phyloP scores from a whole-genome alignment of 1,140 invertebrate genomes.

The Zaprionus camerounensis region DNA sequence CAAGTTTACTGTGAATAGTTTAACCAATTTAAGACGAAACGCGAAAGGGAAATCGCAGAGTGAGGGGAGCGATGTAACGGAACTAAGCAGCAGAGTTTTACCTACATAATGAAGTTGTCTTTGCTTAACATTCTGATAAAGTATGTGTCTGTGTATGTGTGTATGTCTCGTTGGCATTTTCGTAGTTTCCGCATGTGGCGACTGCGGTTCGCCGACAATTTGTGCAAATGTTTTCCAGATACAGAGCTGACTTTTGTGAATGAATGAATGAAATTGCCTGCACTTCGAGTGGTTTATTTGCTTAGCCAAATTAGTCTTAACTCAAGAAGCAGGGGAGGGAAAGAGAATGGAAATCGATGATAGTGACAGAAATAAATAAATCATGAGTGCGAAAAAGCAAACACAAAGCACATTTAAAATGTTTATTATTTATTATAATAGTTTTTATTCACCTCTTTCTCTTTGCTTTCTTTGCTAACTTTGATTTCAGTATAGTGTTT shows the following conservation, averaged over 20 bases:
- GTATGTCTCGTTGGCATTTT: conserved; percentile 34
- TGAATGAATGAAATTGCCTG: conserved; percentile 10
- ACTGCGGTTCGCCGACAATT: conserved; percentile 77
- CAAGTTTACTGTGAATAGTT: conserved; percentile 67
- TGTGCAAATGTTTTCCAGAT: conserved; percentile 73
- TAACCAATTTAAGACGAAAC: conserved; percentile 49
- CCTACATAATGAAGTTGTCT: conserved; percentile 64
- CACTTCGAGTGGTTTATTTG: conserved; percentile 51
- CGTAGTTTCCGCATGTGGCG: conserved; percentile 73
- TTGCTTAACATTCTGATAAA: conserved; percentile 4
- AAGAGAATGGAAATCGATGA: neutral
- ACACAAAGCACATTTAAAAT: conserved; percentile 64
- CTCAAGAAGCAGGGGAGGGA: conserved; percentile 42
- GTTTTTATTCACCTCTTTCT: conserved; percentile 71
- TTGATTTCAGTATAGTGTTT: conserved; percentile 37
- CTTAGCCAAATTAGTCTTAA: conserved; percentile 65
- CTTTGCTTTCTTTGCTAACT: conserved; percentile 43
- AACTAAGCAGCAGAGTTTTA: conserved; percentile 45
- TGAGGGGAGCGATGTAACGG: conserved; percentile 35
- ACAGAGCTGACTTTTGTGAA: conserved; percentile 36
- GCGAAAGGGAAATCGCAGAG: no score
- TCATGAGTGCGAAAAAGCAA: conserved; percentile 4
- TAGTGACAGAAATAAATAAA: conserved; percentile 1
- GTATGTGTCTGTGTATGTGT: conserved; percentile 17
- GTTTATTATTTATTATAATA: conserved; percentile 75